Base-by-base conservation (phyloP, 2,113 vertebrate genomes). In the Trachemys scripta region DNA sequence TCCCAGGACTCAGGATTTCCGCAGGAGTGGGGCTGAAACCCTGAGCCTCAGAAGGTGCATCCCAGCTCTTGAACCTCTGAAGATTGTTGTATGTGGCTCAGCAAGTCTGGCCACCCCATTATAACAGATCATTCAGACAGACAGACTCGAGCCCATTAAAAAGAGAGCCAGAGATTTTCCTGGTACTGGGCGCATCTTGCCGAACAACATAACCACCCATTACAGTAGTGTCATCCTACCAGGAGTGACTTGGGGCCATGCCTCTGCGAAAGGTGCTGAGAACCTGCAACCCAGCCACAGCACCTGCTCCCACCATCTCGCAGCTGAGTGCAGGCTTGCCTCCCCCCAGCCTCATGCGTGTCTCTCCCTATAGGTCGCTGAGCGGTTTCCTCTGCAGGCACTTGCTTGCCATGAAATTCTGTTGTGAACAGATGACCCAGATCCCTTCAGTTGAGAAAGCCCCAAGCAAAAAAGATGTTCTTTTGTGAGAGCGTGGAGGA, bases 191-290 rank as follows among this genome's bases (percentile, higher is more conserved):
- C 42, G 3, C 75, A 78, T 78, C 42, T 29, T 47, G 12, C 42
- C 13, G 3, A 78, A 45, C 75, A 78, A 42, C 42, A 27, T 27
- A 78, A 47, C 42, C 24, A 27, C 42, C 42, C 75, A 4, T 47
- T 47, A 47, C 12, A 47, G 35, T 1, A 27, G 25, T 10, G 12
- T 78, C 25, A 45, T 47, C 75, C 42, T 47, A 12, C 75, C 75
- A 78, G 19, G n/a, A 42, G 35, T 42, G 69, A 22, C 69, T 2
- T 69, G 51, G 91, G 62, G 79, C 75, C 78, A 90, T 10, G 76
- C 10, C 0, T 13, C 56, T 78, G 31, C 1, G 3, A 35, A 80
- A 59, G 16, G 13, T 9, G 10, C 5, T 0, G 6, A 84, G n/a
- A 51, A 12, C n/a, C 89, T 80, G 51, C 31, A 81, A 5, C 42